Conservation (phyloP, 2,113 vertebrate species). For the Psittacula cyanocephala region DNA sequence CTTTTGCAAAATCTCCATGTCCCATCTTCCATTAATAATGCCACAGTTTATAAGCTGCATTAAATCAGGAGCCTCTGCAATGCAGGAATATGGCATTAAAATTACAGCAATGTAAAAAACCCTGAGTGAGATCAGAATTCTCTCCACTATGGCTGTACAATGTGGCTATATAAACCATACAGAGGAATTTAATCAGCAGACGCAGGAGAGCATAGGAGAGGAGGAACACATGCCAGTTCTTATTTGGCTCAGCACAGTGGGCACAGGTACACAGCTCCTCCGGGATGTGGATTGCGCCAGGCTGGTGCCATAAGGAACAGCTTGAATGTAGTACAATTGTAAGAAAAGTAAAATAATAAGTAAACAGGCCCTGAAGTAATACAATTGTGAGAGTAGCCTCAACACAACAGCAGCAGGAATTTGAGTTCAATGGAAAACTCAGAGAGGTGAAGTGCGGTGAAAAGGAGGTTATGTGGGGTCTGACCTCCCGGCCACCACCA, state of each 20-base stretch:
- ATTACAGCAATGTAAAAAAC: not conserved
- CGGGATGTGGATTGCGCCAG: accelerated
- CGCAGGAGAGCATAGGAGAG: not conserved
- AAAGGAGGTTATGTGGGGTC: not conserved
- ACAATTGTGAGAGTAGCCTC: not conserved
- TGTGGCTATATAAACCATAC: not conserved
- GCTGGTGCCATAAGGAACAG: not conserved
- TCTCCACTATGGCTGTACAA: not conserved
- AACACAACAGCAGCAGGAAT: accelerated
- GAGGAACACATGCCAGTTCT: not conserved
- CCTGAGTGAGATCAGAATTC: not conserved
- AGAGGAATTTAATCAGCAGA: not conserved
- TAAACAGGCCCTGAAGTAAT: not conserved
- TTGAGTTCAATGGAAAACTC: not conserved
- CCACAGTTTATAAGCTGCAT: conserved; percentile 43
- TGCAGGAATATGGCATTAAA: conserved; percentile 52
- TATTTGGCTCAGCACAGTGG: not conserved
- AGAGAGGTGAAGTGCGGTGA: accelerated
- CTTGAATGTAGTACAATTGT: not conserved
- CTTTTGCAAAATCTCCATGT: conserved; percentile 39
- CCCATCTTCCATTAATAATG: conserved; percentile 58
- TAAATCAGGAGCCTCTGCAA: conserved; percentile 66
- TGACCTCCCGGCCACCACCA: not conserved
- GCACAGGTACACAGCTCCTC: not conserved
- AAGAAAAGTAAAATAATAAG: not conserved